A percentile compares a stretch with the other conserved stretches of the same genome.
Conservation (phyloP, 1,140 invertebrate species). For the Metaphire vulgaris region DNA sequence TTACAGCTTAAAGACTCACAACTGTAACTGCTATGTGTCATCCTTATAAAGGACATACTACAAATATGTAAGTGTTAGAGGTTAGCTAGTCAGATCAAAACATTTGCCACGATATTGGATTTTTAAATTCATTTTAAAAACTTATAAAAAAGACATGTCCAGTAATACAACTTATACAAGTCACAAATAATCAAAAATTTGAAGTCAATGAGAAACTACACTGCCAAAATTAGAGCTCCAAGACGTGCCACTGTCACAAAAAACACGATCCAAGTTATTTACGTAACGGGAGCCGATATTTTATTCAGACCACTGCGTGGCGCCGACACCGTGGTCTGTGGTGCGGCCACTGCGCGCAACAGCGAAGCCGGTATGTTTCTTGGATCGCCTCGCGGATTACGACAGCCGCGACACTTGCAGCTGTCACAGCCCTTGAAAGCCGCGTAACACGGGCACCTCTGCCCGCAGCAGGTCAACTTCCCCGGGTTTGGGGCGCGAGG, state of each 20-base stretch:
- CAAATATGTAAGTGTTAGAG: too few species aligned
- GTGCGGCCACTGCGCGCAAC: not conserved
- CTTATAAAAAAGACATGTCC: too few species aligned
- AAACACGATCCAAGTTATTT: not conserved
- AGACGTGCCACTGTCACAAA: not conserved
- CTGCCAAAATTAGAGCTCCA: too few species aligned
- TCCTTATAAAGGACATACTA: too few species aligned
- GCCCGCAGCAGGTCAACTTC: slow-evolving; percentile 83
- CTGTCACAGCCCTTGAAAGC: slow-evolving; percentile 72
- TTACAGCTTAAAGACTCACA: too few species aligned
- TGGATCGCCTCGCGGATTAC: slow-evolving; percentile 63
- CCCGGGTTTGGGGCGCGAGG: slow-evolving; percentile 76
- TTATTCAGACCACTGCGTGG: not conserved
- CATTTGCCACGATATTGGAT: too few species aligned
- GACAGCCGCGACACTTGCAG: slow-evolving; percentile 81
- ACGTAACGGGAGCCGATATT: not conserved
- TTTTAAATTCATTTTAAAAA: too few species aligned
- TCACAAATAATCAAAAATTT: too few species aligned
- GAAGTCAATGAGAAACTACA: too few species aligned
- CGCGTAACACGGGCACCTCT: slow-evolving; percentile 85
- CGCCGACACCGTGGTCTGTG: not conserved
- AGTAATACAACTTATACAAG: too few species aligned
- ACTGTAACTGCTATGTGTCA: too few species aligned
- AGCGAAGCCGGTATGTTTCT: not conserved
- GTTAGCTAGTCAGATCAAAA: too few species aligned